Evolutionary conservation across 2,113 vertebrate genomes (phyloP), one percentile per base, ranked within the genome.

Genomic region (Osmerus eperlanus): DNA sequence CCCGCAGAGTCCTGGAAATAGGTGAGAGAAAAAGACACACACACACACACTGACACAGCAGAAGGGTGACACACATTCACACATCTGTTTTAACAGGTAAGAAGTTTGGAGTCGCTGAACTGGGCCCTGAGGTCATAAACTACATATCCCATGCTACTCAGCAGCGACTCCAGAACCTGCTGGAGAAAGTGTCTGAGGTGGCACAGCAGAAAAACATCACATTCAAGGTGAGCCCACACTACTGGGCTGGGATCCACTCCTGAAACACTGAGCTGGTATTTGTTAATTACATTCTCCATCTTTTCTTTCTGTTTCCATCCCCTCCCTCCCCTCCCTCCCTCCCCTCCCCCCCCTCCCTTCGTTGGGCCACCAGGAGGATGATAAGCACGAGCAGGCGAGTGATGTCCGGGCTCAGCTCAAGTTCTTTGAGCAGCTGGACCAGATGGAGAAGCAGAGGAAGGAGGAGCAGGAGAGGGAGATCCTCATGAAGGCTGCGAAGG

Each of bases 381-480:
- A 95, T 78, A 92, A 91, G 72, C 92, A 92, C 0, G 93, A 96
- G 78, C 95, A 94, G 86, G 87, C 87, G 18, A 93, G 90, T 70
- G 93, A 96, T 0, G 94, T 96, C 66, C 92, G 95, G 81, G 84
- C 93, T 1, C 95, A 97, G 86, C 94, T 96, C 65, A 95, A 93
- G 71, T 97, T 95, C 81, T 96, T 97, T 58, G 95, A 97, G 85
- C 95, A 96, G 88, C 92, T 96, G 29, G 95, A 98, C 88, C 96
- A 96, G 81, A 93, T 96, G 79, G 96, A 97, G 76, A 97, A 95
- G 72, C 95, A 96, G 81, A 90, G 92, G 63, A 97, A 96, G 76
- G 95, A 97, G 1, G 95, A 96, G 72, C 93, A 95, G 90, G 96
- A 98, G 85, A 89, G 95, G 68, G 96, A 98, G 79, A 98, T 96